Evolutionary conservation across 2,113 vertebrate species (phyloP).

Genomic region (Echinops telfairi): DNA sequence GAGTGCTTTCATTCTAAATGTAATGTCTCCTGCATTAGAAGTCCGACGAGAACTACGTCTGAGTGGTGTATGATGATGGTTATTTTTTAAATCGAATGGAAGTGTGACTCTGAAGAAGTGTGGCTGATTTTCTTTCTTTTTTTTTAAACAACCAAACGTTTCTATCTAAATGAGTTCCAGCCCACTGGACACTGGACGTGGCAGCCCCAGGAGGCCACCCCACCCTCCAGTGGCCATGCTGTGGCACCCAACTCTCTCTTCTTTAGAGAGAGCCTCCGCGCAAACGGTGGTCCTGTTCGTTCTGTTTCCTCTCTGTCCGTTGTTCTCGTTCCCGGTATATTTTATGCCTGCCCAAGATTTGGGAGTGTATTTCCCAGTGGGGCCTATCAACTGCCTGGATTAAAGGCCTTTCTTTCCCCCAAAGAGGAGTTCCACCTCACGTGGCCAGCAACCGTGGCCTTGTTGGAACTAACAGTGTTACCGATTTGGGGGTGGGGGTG

Average conservation of each 20-base stretch:
- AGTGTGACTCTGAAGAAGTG: constrained; percentile 72
- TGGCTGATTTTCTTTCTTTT: constrained; percentile 51
- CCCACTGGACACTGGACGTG: neutral
- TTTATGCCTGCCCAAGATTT: neutral
- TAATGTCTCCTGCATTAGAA: constrained; percentile 78
- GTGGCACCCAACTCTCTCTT: neutral
- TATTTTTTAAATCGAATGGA: constrained; percentile 60
- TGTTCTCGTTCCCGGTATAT: neutral
- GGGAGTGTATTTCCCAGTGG: constrained; percentile 44
- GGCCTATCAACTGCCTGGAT: neutral
- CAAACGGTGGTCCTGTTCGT: neutral
- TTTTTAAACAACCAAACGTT: constrained; percentile 45
- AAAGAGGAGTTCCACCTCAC: constrained; percentile 53
- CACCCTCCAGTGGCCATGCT: neutral
- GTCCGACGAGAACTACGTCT: constrained; percentile 70
- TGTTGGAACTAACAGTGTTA: constrained; percentile 58
- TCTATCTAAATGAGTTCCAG: neutral
- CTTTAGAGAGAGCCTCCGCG: neutral
- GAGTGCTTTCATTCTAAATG: constrained; percentile 81
- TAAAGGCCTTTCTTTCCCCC: constrained; percentile 35
- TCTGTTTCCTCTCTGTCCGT: neutral
- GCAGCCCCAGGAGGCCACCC: neutral
- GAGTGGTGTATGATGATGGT: constrained; percentile 60
- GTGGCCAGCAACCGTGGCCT: neutral
- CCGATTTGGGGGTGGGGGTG: constrained; percentile 1